These are phyloP conservation scores for Glaucomys volans DNA, from an alignment of 2,113 vertebrate species.

Conservation along the genomic window DNA sequence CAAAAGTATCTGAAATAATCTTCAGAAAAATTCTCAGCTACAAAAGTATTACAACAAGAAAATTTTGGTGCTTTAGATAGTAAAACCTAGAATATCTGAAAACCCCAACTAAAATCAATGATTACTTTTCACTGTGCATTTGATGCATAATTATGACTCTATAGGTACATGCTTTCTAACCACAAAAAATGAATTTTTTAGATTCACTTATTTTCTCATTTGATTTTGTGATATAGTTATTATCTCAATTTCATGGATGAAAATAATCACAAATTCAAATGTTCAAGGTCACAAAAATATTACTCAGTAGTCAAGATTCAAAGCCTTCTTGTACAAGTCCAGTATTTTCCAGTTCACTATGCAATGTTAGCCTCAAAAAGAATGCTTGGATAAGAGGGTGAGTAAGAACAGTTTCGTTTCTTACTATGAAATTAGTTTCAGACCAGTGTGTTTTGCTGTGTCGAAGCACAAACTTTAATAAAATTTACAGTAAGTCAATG, in stretches of 20 bases:
- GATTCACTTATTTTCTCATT: constrained; percentile 23
- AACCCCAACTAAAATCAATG: not conserved
- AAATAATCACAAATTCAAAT: constrained; percentile 12
- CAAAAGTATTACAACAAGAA: not conserved
- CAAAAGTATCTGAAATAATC: not conserved
- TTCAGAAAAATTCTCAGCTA: not conserved
- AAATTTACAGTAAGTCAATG: constrained; percentile 53
- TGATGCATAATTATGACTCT: not conserved
- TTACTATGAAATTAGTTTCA: constrained; percentile 26
- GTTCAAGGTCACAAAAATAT: not conserved
- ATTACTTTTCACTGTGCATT: not conserved
- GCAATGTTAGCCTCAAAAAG: not conserved
- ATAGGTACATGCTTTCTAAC: not conserved
- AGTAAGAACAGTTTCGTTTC: not conserved
- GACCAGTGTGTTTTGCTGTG: constrained; percentile 13
- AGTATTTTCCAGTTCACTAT: not conserved
- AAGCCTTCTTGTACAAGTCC: not conserved
- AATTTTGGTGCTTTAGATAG: not conserved
- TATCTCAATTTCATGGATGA: constrained; percentile 16
- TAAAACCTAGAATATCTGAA: not conserved
- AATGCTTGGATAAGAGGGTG: not conserved
- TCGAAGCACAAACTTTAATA: constrained; percentile 36
- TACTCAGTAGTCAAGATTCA: not conserved
- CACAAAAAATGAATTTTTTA: not conserved
- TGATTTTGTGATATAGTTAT: not conserved